Evolutionary conservation across 2,113 vertebrate species (phyloP).

Genomic region (rat (Rattus norvegicus)): GRCr8 NC_086019.1:234502001-234502500

Average conservation of each 20-base stretch:
- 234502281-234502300: conserved; percentile 35
- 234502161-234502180: neutral
- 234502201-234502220: conserved; percentile 58
- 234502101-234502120: conserved; percentile 15
- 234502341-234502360: conserved; percentile 67
- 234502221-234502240: neutral
- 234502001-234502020: conserved; percentile 32
- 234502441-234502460: conserved; percentile 66
- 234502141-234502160: conserved; percentile 4
- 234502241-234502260: neutral
- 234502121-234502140: conserved; percentile 51
- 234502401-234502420: conserved; percentile 63
- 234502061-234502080: neutral
- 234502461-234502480: conserved; percentile 74
- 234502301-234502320: conserved; percentile 41
- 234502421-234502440: conserved; percentile 76
- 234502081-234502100: conserved; percentile 41
- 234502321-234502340: conserved; percentile 61
- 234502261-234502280: conserved; percentile 9
- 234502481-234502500: conserved; percentile 71
- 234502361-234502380: conserved; percentile 76
- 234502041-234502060: neutral
- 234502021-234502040: conserved; percentile 50
- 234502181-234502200: conserved; percentile 45
- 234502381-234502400: conserved; percentile 73